A percentile compares a stretch with the other conserved stretches of the same genome.
Evolutionary conservation across 2,797 vertebrate species (phyloP).

Genomic region (Scolopax rusticola): DNA sequence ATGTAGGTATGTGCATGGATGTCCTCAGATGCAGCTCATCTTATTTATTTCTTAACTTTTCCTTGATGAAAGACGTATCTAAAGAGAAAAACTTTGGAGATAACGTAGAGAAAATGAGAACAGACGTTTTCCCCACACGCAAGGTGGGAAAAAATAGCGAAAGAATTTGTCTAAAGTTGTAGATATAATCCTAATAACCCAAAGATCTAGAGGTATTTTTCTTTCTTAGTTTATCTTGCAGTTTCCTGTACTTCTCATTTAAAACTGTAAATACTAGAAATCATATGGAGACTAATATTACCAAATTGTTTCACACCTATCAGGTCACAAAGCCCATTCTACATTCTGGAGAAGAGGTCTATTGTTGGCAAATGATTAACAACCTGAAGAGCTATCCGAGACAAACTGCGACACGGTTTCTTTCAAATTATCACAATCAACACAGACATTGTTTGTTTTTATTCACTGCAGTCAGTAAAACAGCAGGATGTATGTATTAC

Average conservation of each 20-base stretch:
- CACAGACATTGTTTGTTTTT: not conserved
- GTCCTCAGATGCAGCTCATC: not conserved
- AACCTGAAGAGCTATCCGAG: not conserved
- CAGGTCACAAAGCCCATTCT: not conserved
- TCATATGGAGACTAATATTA: not conserved
- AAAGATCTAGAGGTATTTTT: not conserved
- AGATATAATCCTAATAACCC: not conserved
- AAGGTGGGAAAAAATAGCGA: not conserved
- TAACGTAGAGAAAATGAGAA: not conserved
- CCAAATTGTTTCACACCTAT: not conserved
- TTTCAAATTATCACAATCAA: not conserved
- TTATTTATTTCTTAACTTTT: not conserved
- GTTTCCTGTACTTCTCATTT: not conserved
- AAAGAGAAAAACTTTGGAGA: not conserved
- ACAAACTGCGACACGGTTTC: not conserved
- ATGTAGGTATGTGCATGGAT: not conserved
- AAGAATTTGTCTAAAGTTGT: not conserved
- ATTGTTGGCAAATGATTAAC: not conserved
- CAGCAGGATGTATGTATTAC: conserved; percentile 35
- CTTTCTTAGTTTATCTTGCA: not conserved
- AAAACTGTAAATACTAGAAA: not conserved
- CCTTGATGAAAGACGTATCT: not conserved
- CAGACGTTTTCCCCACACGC: not conserved
- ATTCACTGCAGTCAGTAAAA: conserved; percentile 5
- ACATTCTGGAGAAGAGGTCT: not conserved